These are phyloP conservation scores for Thryonomys swinderianus DNA, from an alignment of 2,113 vertebrate species.

Conservation along the genomic window DNA sequence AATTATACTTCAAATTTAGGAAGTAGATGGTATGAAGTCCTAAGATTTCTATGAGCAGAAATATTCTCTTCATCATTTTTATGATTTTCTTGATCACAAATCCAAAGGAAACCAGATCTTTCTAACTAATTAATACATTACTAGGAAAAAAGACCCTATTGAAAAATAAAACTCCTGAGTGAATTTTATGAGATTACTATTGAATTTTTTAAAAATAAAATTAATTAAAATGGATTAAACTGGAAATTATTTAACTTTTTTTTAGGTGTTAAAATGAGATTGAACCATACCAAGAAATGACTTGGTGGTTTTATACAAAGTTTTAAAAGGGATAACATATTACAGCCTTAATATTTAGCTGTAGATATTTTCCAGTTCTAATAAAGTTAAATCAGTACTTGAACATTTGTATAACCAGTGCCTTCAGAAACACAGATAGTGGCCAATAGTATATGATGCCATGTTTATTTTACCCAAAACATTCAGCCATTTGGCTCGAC, in stretches of 20 bases:
- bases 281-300: background rate
- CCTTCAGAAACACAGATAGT: background rate
- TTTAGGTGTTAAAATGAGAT: slow-evolving; percentile 20
- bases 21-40: background rate
- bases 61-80: background rate
- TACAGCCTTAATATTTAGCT: background rate
- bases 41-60: slow-evolving; percentile 9
- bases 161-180: background rate
- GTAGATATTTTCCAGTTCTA: background rate
- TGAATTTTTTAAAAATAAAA: slow-evolving; percentile 29
- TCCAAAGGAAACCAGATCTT: background rate
- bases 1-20: background rate
- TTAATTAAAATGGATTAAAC: background rate
- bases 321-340: background rate
- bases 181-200: background rate
- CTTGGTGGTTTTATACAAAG: background rate
- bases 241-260: slow-evolving; percentile 1
- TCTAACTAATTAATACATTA: background rate
- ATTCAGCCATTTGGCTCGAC: background rate
- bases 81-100: background rate
- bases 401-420: background rate
- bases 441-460: background rate
- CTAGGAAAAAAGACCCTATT: background rate
- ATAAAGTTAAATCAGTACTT: background rate
- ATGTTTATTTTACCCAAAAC: background rate